Percentiles rank a stretch among this genome's conserved stretches.
Evolutionary conservation across 1,140 invertebrate species (phyloP).

Genomic region (Prorops nasuta): DNA sequence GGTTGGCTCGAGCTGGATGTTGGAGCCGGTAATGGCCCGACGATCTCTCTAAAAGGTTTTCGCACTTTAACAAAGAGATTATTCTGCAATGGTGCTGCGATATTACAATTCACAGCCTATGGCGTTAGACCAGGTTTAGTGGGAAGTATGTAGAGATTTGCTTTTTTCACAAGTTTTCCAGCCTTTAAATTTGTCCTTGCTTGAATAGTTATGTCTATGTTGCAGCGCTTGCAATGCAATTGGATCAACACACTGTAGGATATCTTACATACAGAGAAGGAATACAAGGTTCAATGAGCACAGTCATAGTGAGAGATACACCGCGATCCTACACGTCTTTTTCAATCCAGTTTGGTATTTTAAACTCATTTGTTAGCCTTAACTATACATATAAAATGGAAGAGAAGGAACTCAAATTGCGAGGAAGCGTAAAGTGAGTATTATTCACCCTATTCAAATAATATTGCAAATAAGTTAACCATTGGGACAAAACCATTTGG

Average conservation of each 20-base stretch:
- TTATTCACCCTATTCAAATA: no score
- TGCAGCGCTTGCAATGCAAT: slow-evolving; percentile 76
- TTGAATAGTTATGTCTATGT: slow-evolving; percentile 28
- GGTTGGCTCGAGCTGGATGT: slow-evolving; percentile 82
- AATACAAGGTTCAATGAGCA: slow-evolving; percentile 71
- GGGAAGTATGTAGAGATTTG: slow-evolving; percentile 62
- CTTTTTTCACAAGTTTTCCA: slow-evolving; percentile 9
- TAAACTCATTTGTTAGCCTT: slow-evolving; percentile 74
- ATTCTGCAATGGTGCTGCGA: slow-evolving; percentile 70
- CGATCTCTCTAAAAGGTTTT: slow-evolving; percentile 72
- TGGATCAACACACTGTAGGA: slow-evolving; percentile 82
- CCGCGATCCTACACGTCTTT: slow-evolving; percentile 62
- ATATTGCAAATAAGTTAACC: no score
- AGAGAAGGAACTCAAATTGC: slow-evolving; percentile 74
- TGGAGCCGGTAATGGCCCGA: slow-evolving; percentile 76
- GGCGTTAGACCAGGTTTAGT: slow-evolving; percentile 71
- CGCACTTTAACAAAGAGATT: slow-evolving; percentile 67
- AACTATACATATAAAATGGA: slow-evolving; percentile 77
- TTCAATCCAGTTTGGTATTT: slow-evolving; percentile 78
- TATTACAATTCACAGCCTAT: slow-evolving; percentile 69
- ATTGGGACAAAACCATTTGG: no score
- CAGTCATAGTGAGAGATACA: slow-evolving; percentile 74
- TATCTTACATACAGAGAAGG: slow-evolving; percentile 82
- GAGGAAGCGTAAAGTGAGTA: slow-evolving; percentile 75
- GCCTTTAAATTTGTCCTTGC: slow-evolving; percentile 3